Conservation (phyloP, 2,888 invertebrate genomes). For the Ormyrus thymus region DNA sequence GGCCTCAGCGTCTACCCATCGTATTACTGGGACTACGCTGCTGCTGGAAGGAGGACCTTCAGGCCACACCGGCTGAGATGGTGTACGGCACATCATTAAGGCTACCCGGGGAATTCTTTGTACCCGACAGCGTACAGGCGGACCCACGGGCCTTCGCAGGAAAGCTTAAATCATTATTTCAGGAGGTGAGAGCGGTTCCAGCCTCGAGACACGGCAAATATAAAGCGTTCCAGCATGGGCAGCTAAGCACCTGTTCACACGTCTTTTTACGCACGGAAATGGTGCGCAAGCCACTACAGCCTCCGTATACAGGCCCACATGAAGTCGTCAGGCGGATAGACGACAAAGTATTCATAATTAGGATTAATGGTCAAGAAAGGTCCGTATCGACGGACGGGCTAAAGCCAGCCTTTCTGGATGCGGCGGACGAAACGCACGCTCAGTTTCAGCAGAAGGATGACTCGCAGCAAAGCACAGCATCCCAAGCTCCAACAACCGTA, state of each 20-base stretch:
- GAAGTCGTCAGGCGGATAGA: background rate
- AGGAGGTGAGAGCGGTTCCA: slow-evolving; percentile 22
- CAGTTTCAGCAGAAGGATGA: no score
- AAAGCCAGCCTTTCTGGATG: background rate
- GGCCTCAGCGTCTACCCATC: no score
- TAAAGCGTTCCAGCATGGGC: slow-evolving; percentile 19
- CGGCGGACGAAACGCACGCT: no score
- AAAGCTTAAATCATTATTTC: slow-evolving; percentile 30
- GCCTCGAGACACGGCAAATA: slow-evolving; percentile 30
- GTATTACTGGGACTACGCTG: no score
- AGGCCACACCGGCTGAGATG: no score
- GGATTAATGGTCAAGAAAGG: background rate
- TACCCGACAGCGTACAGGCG: background rate
- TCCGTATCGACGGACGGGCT: background rate
- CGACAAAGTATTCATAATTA: background rate
- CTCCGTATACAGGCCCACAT: slow-evolving; percentile 8
- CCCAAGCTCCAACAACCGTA: no score
- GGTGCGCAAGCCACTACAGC: slow-evolving; percentile 32
- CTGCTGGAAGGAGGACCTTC: no score
- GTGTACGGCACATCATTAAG: no score
- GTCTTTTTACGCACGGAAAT: slow-evolving; percentile 23
- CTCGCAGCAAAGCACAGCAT: no score
- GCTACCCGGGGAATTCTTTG: no score
- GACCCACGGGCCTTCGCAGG: slow-evolving; percentile 27
- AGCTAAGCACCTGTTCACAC: background rate